phyloP scores from a whole-genome alignment of 2,888 invertebrate species.

The Cybosia mesomella region DNA sequence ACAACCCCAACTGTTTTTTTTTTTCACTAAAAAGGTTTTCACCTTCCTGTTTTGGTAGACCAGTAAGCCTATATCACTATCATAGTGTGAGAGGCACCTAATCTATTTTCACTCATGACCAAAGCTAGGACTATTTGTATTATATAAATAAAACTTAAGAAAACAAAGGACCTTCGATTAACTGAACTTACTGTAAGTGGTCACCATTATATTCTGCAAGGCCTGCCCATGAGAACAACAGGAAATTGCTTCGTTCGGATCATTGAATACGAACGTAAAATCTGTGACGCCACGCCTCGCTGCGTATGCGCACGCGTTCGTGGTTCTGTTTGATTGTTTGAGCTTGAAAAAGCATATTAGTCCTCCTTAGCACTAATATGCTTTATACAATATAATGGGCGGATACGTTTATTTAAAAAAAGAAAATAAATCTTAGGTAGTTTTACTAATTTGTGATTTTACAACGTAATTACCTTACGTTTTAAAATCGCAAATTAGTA shows the following conservation, averaged over 20 bases:
- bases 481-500: not conserved
- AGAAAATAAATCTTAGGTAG: too few relatives aligned
- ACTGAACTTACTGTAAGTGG: slow-evolving; percentile 14
- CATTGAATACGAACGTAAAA: slow-evolving; percentile 45
- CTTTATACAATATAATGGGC: too few relatives aligned
- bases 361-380: too few relatives aligned
- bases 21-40: too few relatives aligned
- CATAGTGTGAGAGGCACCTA: too few relatives aligned
- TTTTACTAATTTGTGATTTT: too few relatives aligned
- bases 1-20: too few relatives aligned
- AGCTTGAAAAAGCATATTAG: too few relatives aligned
- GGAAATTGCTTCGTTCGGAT: slow-evolving; percentile 45
- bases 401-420: too few relatives aligned
- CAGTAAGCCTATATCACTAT: not conserved
- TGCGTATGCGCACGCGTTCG: slow-evolving; percentile 23
- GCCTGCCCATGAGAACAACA: slow-evolving; percentile 44
- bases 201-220: slow-evolving; percentile 24
- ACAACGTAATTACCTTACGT: too few relatives aligned
- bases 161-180: slow-evolving; percentile 8
- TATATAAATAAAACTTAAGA: slow-evolving; percentile 15
- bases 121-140: too few relatives aligned
- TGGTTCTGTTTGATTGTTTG: not conserved
- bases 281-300: slow-evolving; percentile 45
- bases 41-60: not conserved
- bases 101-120: too few relatives aligned